Evolutionary conservation across 2,113 vertebrate genomes (phyloP).

Genomic region (Paralichthys olivaceus): DNA sequence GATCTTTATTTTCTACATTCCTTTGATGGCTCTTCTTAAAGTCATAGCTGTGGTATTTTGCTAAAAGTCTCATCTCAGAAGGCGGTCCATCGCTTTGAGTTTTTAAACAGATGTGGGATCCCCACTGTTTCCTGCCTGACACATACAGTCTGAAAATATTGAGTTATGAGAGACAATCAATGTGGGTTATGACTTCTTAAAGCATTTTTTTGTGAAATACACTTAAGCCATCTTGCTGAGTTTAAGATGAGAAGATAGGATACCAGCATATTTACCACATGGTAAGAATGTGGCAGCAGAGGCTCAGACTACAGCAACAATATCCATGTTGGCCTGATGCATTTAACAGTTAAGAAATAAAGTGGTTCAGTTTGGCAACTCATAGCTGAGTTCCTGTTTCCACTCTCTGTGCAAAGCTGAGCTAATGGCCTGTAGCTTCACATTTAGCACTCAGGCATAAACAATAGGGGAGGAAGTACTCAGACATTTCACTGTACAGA

Average conservation of each 20-base stretch:
- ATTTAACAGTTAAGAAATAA: neutral
- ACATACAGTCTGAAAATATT: neutral
- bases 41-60: conserved; percentile 32
- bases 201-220: neutral
- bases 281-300: neutral
- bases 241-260: neutral
- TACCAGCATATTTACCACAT: neutral
- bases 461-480: too few species aligned
- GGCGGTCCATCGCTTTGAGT: conserved; percentile 20
- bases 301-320: neutral
- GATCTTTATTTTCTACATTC: conserved; percentile 7
- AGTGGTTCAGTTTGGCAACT: neutral
- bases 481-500: too few species aligned
- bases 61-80: conserved; percentile 42
- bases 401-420: neutral
- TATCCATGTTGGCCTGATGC: neutral
- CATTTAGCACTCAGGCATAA: too few species aligned
- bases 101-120: conserved; percentile 59
- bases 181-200: neutral
- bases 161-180: conserved; percentile 23
- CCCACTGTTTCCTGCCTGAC: conserved; percentile 20
- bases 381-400: neutral
- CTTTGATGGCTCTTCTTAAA: conserved; percentile 34
- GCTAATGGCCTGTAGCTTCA: neutral
- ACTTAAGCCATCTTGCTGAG: neutral